Conservation (phyloP, 2,113 vertebrate genomes). For the Sturnira hondurensis region DNA sequence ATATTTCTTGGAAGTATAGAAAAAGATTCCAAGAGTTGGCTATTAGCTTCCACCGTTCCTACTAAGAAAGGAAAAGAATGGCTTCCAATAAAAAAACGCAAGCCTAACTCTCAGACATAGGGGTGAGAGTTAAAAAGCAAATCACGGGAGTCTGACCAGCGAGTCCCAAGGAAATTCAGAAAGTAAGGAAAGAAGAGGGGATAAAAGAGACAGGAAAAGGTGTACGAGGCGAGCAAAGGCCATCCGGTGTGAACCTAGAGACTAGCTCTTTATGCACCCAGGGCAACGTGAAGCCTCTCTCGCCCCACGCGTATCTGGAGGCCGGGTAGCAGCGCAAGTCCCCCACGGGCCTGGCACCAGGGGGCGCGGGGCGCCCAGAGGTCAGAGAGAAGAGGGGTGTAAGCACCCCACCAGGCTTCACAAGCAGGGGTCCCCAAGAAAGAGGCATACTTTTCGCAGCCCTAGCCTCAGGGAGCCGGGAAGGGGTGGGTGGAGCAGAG, state of each 20-base stretch:
- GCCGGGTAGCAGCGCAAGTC: not conserved
- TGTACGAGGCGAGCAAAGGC: not conserved
- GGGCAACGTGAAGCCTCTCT: slow-evolving; percentile 20
- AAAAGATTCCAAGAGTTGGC: not conserved
- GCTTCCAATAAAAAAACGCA: not conserved
- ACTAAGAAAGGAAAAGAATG: not conserved
- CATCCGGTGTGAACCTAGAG: not conserved
- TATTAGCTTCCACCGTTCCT: not conserved
- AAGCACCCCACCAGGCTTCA: not conserved
- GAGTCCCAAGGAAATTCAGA: slow-evolving; percentile 1
- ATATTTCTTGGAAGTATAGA: not conserved
- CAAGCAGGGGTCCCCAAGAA: not conserved
- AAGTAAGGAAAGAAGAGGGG: not conserved
- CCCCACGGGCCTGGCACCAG: slow-evolving; percentile 11
- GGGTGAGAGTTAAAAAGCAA: slow-evolving; percentile 16
- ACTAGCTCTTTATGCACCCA: slow-evolving; percentile 25
- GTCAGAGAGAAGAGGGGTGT: not conserved
- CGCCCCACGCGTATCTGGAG: not conserved
- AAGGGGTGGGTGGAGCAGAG: slow-evolving; percentile 70
- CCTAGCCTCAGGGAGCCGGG: not conserved
- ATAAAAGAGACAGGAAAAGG: not conserved
- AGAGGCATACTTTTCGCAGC: not conserved
- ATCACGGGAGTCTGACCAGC: not conserved
- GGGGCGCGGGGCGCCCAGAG: not conserved
- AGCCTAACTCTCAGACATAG: not conserved